A percentile compares a stretch with the other conserved stretches of the same genome.
Evolutionary conservation across 2,113 vertebrate genomes (phyloP).

Genomic region (Neotragus moschatus): DNA sequence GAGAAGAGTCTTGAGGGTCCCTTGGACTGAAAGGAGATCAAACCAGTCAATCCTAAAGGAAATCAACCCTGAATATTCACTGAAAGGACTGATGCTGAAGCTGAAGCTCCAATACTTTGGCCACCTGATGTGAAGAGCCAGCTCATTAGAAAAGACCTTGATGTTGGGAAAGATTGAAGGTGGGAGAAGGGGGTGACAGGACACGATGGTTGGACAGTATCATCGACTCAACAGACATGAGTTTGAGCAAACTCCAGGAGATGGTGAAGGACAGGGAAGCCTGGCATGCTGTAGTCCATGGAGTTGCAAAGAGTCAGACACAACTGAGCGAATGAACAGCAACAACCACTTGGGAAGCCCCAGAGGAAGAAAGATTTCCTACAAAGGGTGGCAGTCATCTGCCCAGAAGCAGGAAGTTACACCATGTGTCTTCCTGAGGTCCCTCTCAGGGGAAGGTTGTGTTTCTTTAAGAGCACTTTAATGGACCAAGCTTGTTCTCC

Average conservation of each 20-base stretch:
- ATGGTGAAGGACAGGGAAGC: neutral
- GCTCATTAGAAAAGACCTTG: neutral
- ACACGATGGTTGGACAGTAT: neutral
- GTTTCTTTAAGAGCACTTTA: neutral
- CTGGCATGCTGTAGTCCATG: neutral
- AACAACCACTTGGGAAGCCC: neutral
- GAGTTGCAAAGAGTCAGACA: neutral
- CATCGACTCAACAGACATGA: neutral
- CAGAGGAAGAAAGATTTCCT: neutral
- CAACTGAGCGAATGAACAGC: neutral
- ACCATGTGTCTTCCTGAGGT: neutral
- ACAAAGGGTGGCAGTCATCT: neutral
- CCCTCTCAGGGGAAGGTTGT: neutral
- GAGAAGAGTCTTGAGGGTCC: neutral
- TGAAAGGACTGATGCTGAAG: neutral
- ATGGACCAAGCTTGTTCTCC: neutral
- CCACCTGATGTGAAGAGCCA: accelerated
- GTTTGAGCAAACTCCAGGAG: neutral
- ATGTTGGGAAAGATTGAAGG: neutral
- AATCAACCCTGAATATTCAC: neutral
- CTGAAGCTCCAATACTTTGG: neutral
- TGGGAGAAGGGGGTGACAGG: neutral
- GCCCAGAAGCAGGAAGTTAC: neutral
- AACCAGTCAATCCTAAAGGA: neutral
- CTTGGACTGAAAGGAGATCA: neutral